Base-by-base conservation (phyloP, 2,113 vertebrate species). In the Labrus mixtus region DNA sequence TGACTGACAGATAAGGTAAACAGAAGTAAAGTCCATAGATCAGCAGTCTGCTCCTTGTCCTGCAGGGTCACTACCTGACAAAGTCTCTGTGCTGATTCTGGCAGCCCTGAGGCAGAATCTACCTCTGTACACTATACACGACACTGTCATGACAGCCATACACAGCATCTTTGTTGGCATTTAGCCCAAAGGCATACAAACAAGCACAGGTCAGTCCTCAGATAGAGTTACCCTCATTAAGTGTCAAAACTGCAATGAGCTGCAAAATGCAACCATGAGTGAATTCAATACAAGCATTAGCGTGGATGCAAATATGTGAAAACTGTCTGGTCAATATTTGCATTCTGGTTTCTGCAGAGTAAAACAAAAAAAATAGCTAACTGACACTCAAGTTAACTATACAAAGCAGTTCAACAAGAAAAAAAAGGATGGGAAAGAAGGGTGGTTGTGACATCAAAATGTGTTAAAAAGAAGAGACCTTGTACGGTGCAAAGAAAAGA, bases 1-100 rank as follows among this genome's bases (percentile, higher is more conserved):
- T 81, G 80, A 82, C 60, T 76, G 78, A 81, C 63, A 72, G 67
- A 56, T 76, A 39, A 84, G 53, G 65, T 79, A 78, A 88, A 84
- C 54, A 71, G 39, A 76, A 78, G 46, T 61, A 73, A 84, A 82
- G 63, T 79, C 61, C 41, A 61, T 25, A 76, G 60, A 82, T 87
- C 91, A 87, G 86, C 90, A 91, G 67, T 83, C 69, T 73, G 60
- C 54, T 61, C 22, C 25, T 61, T 74, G 36, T 37, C 45, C 80
- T 80, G 61, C 61, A 67, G 67, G 78, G 76, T 81, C 72, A 81
- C 54, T 79, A 87, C 73, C 78, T 90, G 84, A 85, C 87, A 87
- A 71, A 58, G 76, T 73, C 70, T 64, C 55, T 51, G 36, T 94
- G 85, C 89, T 92, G 93, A 93, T 92, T 94, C 92, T 90, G 91